These are phyloP conservation scores for Sarcophaga caerulescens DNA, from an alignment of 2,888 invertebrate genomes.

Conservation along the genomic window DNA sequence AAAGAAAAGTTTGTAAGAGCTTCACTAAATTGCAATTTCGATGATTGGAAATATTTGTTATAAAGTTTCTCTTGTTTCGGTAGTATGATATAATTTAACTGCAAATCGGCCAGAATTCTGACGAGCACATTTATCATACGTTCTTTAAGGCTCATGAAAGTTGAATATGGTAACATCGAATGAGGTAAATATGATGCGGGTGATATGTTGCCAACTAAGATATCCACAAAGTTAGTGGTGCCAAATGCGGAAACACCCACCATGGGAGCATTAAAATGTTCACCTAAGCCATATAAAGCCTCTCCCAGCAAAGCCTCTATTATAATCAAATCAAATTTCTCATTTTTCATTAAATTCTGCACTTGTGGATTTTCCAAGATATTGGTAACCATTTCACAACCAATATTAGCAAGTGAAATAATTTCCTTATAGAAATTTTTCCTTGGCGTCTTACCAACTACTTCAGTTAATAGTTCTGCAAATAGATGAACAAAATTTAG, in stretches of 20 bases:
- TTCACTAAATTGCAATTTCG: slow-evolving; percentile 70
- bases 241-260: slow-evolving; percentile 72
- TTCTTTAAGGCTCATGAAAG: slow-evolving; percentile 78
- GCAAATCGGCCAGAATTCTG: neutral
- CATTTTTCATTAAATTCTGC: slow-evolving; percentile 70
- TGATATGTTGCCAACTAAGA: slow-evolving; percentile 72
- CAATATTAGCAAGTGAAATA: neutral
- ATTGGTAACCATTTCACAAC: slow-evolving; percentile 62
- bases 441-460: neutral
- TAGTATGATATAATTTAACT: slow-evolving; percentile 65
- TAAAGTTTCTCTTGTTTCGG: slow-evolving; percentile 74
- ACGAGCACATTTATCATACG: slow-evolving; percentile 75
- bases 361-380: slow-evolving; percentile 68
- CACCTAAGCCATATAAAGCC: slow-evolving; percentile 75
- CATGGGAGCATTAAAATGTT: slow-evolving; percentile 75
- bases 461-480: slow-evolving; percentile 71
- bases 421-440: neutral
- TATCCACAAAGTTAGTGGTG: slow-evolving; percentile 68
- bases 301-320: slow-evolving; percentile 76
- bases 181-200: slow-evolving; percentile 76
- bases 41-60: slow-evolving; percentile 72
- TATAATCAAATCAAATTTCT: slow-evolving; percentile 78
- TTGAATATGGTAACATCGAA: slow-evolving; percentile 51
- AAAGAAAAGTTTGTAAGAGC: slow-evolving; percentile 73
- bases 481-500: too few relatives aligned